These are phyloP conservation scores for Hippocampus kuda DNA, from an alignment of 2,797 vertebrate species.

Conservation along the genomic window DNA sequence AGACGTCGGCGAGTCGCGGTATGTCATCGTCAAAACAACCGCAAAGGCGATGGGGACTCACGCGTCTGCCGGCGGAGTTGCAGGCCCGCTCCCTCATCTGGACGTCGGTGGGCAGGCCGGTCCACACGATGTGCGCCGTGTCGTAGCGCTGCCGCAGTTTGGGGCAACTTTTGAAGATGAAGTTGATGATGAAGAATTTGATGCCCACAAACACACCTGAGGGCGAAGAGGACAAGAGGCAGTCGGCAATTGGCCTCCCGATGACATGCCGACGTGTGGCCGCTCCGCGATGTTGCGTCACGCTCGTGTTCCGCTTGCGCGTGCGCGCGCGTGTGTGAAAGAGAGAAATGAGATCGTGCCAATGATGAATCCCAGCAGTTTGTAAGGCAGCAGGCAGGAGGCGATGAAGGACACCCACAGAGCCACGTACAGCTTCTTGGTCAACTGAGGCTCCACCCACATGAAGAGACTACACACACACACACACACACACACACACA, in stretches of 20 bases:
- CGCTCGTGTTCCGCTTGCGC: background rate
- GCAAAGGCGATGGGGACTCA: slow-evolving; percentile 45
- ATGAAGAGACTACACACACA: slow-evolving; percentile 79
- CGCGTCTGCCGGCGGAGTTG: slow-evolving; percentile 71
- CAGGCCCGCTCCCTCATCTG: slow-evolving; percentile 87
- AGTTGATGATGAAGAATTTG: slow-evolving; percentile 96
- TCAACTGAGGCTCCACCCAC: slow-evolving; percentile 94
- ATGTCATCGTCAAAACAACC: too few relatives aligned
- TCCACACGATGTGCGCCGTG: slow-evolving; percentile 89
- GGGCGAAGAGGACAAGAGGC: background rate
- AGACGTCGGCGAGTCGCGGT: too few relatives aligned
- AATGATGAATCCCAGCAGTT: slow-evolving; percentile 82
- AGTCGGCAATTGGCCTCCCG: background rate
- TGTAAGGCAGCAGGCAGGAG: slow-evolving; percentile 89
- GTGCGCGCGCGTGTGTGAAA: background rate
- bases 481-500: slow-evolving; percentile 29
- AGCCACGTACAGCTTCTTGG: slow-evolving; percentile 86
- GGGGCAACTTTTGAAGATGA: slow-evolving; percentile 89
- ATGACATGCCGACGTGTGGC: too few relatives aligned
- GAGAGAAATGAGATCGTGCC: slow-evolving; percentile 59
- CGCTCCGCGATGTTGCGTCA: background rate
- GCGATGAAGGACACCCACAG: slow-evolving; percentile 86
- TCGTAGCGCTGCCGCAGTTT: slow-evolving; percentile 87
- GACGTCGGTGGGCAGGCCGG: slow-evolving; percentile 83
- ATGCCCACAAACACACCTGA: slow-evolving; percentile 87